A percentile compares a stretch with the other conserved stretches of the same genome.
These are phyloP conservation scores for Gopherus flavomarginatus DNA, from an alignment of 2,113 vertebrate genomes.

Conservation along the genomic window DNA sequence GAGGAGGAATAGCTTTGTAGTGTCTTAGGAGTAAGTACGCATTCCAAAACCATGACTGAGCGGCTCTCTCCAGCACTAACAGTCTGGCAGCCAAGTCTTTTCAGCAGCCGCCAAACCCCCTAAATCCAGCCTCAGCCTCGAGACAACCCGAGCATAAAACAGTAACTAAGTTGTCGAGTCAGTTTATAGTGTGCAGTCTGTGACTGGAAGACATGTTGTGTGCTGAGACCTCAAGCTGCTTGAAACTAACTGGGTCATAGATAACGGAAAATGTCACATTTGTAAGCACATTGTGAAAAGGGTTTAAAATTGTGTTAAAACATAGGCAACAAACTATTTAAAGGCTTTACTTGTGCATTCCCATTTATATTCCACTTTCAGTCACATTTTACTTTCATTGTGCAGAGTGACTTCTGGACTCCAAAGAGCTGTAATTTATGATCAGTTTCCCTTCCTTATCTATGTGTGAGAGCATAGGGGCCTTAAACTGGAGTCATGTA, in stretches of 20 bases:
- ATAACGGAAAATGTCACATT: background rate
- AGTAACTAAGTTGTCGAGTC: background rate
- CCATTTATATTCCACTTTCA: accelerated
- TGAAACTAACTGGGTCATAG: background rate
- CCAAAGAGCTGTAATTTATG: background rate
- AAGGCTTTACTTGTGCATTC: accelerated
- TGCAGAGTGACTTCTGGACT: background rate
- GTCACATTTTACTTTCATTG: background rate
- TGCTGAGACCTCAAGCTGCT: background rate
- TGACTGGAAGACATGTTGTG: background rate
- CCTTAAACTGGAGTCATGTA: background rate
- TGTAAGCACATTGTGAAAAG: background rate
- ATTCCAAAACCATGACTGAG: constrained; percentile 72
- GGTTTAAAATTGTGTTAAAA: background rate
- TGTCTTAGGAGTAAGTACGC: constrained; percentile 60
- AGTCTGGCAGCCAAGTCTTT: background rate
- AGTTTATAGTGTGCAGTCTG: background rate
- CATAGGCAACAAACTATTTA: accelerated
- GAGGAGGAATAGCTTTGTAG: constrained; percentile 63
- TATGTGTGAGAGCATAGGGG: accelerated
- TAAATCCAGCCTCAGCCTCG: background rate
- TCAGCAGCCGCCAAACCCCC: background rate
- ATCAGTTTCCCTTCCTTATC: background rate
- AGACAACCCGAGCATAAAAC: background rate
- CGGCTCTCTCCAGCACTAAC: constrained; percentile 16